Evolutionary conservation across 2,888 invertebrate species (phyloP), one percentile per base, ranked within the genome.

Genomic region (Isoperla grammatica): DNA sequence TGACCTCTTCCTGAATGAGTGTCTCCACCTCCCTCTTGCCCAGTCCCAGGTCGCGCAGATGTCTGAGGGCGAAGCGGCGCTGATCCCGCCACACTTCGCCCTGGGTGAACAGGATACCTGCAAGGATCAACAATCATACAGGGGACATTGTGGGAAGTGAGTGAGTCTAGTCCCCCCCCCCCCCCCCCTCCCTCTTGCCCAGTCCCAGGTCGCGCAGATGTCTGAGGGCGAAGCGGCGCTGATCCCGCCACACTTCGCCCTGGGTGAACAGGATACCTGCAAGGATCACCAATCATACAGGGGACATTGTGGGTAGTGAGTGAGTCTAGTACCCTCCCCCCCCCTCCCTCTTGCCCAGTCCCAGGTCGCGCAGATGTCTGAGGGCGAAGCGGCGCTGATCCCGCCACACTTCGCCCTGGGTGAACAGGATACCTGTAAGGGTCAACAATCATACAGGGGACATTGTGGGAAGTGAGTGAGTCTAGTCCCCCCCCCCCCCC

Each of bases 121-220:
- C 3, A 37, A 39, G 5, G 8, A 8, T 29, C 29, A 29, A 29
- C 29, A 29, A 29, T 29, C 29, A 29, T 29, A 4, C 29, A 29
- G 8, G n/a, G n/a, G 29, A 6, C 29, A 29, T 29, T n/a, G 29
- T 8, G 8, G 29, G 29, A 29, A 29, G 29, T 29, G 29, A n/a
- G n/a, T n/a, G n/a, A n/a, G n/a, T n/a, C n/a, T n/a, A n/a, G n/a
- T n/a, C n/a, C n/a, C n/a, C n/a, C n/a, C n/a, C n/a, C n/a, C n/a
- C n/a, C 23, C 56, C 60, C 49, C 56, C 46, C 17, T 35, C 20
- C 17, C 46, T 45, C 49, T 56, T 55, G 20, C 60, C 60, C 46
- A 60, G 48, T 19, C 60, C 60, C 13, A 60, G 48, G 39, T 60
- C 60, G 2, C 56, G 35, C 13, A 60, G 56, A 40, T 60, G 60